Evolutionary conservation across 1,140 invertebrate genomes (phyloP).

Genomic region (Plodia interpunctella): DNA sequence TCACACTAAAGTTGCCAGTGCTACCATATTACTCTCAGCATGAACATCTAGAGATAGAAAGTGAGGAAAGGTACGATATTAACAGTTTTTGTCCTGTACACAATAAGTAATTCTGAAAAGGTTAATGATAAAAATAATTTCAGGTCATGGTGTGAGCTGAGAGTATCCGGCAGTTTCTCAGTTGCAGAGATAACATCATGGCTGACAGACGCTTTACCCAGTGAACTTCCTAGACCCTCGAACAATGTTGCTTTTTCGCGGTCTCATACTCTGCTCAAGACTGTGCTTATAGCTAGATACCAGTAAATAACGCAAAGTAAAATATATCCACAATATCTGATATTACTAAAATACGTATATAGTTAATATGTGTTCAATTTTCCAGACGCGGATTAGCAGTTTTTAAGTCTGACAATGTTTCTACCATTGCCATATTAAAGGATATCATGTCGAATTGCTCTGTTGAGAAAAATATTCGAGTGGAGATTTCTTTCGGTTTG

Average conservation of each 20-base stretch:
- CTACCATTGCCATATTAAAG: conserved; percentile 50
- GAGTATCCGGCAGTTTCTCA: conserved; percentile 58
- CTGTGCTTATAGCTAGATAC: conserved; percentile 51
- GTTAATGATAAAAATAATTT: not conserved
- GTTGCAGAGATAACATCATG: conserved; percentile 66
- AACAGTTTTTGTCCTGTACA: not conserved
- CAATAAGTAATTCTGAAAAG: not conserved
- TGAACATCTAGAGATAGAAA: conserved; percentile 33
- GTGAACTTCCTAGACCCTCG: conserved; percentile 54
- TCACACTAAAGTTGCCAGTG: conserved; percentile 46
- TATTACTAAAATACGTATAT: not conserved
- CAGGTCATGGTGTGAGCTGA: conserved; percentile 49
- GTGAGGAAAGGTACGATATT: conserved; percentile 31
- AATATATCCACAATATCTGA: too few species aligned
- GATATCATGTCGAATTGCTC: conserved; percentile 57
- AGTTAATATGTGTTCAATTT: not conserved
- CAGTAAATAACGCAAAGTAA: conserved; percentile 39
- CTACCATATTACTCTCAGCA: conserved; percentile 59
- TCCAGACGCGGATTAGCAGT: conserved; percentile 45
- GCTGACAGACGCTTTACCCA: conserved; percentile 54
- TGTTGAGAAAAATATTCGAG: conserved; percentile 43
- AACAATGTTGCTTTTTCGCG: conserved; percentile 44
- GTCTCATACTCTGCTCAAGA: conserved; percentile 49
- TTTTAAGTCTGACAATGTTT: conserved; percentile 61
- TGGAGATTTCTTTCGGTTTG: conserved; percentile 52